phyloP scores from a whole-genome alignment of 1,140 invertebrate genomes.

The Heliconius nattereri region DNA sequence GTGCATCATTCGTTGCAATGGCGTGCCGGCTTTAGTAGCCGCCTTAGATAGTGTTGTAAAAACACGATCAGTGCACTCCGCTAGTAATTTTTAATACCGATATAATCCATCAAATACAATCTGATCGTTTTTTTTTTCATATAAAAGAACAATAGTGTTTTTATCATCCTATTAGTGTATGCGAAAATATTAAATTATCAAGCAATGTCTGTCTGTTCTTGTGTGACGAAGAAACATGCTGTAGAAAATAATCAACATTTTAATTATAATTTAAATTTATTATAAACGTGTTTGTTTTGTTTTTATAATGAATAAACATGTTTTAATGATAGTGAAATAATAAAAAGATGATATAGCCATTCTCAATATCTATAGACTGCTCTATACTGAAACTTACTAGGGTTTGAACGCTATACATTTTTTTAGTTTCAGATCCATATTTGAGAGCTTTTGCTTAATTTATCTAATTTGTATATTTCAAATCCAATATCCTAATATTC shows the following conservation, averaged over 20 bases:
- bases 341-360: no score
- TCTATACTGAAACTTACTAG: no score
- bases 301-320: no score
- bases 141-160: constrained; percentile 23
- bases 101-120: constrained; percentile 48
- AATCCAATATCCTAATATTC: no score
- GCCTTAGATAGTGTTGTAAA: constrained; percentile 24
- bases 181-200: constrained; percentile 24
- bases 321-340: no score
- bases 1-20: background rate
- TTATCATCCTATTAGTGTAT: constrained; percentile 23
- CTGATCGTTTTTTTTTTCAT: constrained; percentile 33
- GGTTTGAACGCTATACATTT: no score
- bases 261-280: background rate
- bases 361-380: no score
- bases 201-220: background rate
- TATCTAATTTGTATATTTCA: no score
- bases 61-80: constrained; percentile 40
- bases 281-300: background rate
- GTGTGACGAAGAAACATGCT: background rate
- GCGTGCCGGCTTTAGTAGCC: constrained; percentile 18
- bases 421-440: no score
- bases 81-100: constrained; percentile 41
- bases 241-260: background rate
- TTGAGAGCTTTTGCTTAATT: no score